Evolutionary conservation across 2,888 invertebrate genomes (phyloP), one percentile per base, ranked within the genome.

Genomic region (Eupelmus urozonus): DNA sequence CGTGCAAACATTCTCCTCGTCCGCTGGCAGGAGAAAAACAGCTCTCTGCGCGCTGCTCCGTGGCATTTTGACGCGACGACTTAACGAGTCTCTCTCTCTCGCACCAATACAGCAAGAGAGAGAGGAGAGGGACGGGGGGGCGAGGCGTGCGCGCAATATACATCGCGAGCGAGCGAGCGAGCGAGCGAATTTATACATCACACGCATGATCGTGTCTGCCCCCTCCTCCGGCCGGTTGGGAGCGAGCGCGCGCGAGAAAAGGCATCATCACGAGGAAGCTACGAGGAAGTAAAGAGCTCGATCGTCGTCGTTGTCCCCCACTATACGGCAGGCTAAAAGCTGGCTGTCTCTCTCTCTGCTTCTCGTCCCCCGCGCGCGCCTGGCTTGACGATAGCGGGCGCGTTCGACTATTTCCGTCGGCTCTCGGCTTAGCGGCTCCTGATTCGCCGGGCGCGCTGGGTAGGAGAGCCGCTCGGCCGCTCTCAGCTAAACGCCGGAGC

Each of bases 391-490:
- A 16, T 9, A 16, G n/a, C 59, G 55, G 11, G 82, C 79, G 29
- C 62, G 84, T 86, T 85, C 83, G 86, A 86, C 85, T 87, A 86
- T 87, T 87, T 86, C 86, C 84, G 82, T 84, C 84, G 81, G 82
- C 67, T 81, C 80, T 73, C 60, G 73, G 65, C 45, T 3, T 13
- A 60, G 51, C 53, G 62, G 27, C 49, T 62, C 53, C 63, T 65
- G 76, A 76, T 76, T 76, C 70, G 76, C 63, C 70, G 42, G 29
- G 18, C 27, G 42, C 27, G 25, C 20, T 60, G 81, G 71, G 77
- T 45, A 73, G 2, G 2, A 3, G 9, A 7, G 49, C 45, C 55
- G n/a, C 53, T 34, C 40, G 4, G 13, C 16, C 51, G 13, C 55
- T 63, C 70, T 63, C 65, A n/a, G 59, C 70, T 60, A 60, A 45